Evolutionary conservation across 2,888 invertebrate species (phyloP).

Genomic region (Glyphotaelius pellucidus): DNA sequence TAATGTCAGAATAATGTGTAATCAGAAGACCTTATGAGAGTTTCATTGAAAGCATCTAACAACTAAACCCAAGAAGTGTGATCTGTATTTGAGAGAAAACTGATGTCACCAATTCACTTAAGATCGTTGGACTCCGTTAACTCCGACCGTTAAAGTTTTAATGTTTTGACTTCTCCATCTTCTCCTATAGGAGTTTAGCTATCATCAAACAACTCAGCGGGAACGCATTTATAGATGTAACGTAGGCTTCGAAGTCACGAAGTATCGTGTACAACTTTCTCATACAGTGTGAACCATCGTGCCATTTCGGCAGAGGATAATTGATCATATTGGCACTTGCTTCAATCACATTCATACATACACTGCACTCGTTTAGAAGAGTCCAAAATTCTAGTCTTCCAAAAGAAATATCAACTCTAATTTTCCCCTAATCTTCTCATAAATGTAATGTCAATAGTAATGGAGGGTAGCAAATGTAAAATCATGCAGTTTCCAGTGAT

Average conservation of each 20-base stretch:
- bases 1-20: background rate
- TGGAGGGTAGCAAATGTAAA: too few relatives aligned
- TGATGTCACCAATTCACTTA: background rate
- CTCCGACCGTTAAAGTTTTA: background rate
- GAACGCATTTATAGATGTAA: background rate
- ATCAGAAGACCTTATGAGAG: background rate
- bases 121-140: background rate
- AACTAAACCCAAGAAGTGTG: background rate
- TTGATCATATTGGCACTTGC: background rate
- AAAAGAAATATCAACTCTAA: too few relatives aligned
- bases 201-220: background rate
- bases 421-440: too few relatives aligned
- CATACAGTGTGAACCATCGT: background rate
- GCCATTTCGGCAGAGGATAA: background rate
- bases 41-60: background rate
- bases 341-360: background rate
- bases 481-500: too few relatives aligned
- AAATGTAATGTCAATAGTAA: too few relatives aligned
- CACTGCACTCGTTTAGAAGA: too few relatives aligned
- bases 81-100: too few relatives aligned
- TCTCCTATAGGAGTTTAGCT: background rate
- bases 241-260: background rate
- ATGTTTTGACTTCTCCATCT: background rate
- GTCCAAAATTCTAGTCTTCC: too few relatives aligned
- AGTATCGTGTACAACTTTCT: background rate